A percentile compares a stretch with the other conserved stretches of the same genome.
phyloP scores from a whole-genome alignment of 2,797 vertebrate species.

The Neosilurus mollespiculum region DNA sequence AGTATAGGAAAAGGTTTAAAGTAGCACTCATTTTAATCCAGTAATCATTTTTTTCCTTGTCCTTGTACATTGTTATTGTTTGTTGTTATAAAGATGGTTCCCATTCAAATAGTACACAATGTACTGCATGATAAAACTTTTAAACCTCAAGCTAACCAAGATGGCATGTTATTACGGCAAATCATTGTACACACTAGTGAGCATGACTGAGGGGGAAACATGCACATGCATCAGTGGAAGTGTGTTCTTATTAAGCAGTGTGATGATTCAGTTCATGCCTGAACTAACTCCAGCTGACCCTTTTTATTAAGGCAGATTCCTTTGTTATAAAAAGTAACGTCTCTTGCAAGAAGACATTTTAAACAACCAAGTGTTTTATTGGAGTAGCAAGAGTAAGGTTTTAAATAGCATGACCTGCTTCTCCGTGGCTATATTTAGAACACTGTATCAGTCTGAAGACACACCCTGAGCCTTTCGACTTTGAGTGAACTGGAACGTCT shows the following conservation, averaged over 20 bases:
- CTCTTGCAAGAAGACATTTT: not conserved
- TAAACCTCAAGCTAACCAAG: not conserved
- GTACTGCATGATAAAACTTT: no score
- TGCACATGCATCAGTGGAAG: not conserved
- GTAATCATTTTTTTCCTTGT: no score
- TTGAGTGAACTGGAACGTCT: constrained; percentile 48
- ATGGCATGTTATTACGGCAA: not conserved
- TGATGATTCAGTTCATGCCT: not conserved
- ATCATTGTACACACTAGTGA: not conserved
- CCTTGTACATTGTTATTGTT: not conserved
- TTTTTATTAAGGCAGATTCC: not conserved
- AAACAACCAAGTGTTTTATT: constrained; percentile 32
- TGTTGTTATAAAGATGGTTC: not conserved
- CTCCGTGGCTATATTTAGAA: constrained; percentile 69
- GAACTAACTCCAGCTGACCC: not conserved
- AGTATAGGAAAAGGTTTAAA: not conserved
- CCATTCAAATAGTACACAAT: not conserved
- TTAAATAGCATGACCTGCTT: constrained; percentile 69
- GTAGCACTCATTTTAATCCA: no score
- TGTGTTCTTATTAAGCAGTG: not conserved
- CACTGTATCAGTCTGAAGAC: constrained; percentile 60
- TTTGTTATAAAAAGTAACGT: not conserved
- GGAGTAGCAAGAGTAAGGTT: constrained; percentile 53
- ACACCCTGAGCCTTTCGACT: constrained; percentile 65
- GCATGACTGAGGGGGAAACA: not conserved